Percentiles rank a stretch among this genome's conserved stretches.
phyloP scores from a whole-genome alignment of 2,888 invertebrate genomes.

The Hanleya hanleyi region DNA sequence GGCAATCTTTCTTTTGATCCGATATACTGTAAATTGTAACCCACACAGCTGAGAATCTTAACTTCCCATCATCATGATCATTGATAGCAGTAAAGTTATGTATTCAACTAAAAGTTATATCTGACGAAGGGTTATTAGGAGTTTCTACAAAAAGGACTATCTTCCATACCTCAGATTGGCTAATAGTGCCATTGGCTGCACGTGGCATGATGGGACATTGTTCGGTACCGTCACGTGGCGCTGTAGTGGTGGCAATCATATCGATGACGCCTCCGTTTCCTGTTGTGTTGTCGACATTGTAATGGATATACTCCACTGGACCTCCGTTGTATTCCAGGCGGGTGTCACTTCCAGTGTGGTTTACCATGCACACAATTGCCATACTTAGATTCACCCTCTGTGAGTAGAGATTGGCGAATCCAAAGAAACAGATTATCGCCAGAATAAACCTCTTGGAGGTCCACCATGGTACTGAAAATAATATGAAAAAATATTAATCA shows the following conservation, averaged over 20 bases:
- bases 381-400: constrained; percentile 77
- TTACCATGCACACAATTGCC: constrained; percentile 77
- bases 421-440: constrained; percentile 67
- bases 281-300: neutral
- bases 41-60: too few relatives aligned
- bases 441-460: constrained; percentile 62
- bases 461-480: constrained; percentile 57
- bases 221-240: neutral
- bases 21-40: too few relatives aligned
- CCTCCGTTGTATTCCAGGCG: neutral
- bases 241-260: neutral
- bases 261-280: neutral
- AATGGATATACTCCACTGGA: neutral
- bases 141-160: neutral
- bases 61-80: too few relatives aligned
- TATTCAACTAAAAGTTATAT: too few relatives aligned
- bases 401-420: constrained; percentile 80
- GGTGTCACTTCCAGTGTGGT: constrained; percentile 48
- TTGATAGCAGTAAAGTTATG: too few relatives aligned
- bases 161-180: neutral
- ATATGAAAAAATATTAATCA: too few relatives aligned
- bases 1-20: too few relatives aligned
- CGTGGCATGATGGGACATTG: neutral
- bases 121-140: too few relatives aligned
- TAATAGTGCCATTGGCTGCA: neutral